Conservation (phyloP, 2,797 vertebrate species). For the Gallinago nigripennis region DNA sequence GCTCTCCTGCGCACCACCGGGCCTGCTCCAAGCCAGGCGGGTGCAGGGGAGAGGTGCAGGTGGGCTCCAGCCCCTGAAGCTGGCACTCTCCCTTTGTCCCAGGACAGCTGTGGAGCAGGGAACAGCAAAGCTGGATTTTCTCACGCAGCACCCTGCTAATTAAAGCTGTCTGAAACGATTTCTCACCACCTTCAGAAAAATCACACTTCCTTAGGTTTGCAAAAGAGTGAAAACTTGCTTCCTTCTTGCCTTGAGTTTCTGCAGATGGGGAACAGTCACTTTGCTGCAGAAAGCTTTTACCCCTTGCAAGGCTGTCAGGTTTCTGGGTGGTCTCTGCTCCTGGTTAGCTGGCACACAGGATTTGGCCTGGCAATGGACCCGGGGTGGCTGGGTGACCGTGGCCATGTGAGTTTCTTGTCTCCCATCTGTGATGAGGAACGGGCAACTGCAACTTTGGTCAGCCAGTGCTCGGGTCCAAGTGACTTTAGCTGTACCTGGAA, state of each 20-base stretch:
- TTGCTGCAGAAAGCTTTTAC: neutral
- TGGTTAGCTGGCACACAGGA: neutral
- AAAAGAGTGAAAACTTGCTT: constrained; percentile 14
- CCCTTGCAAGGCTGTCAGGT: accelerated
- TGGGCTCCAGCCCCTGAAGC: neutral
- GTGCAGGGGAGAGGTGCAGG: neutral
- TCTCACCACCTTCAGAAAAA: constrained; percentile 67
- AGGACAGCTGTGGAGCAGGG: constrained; percentile 20
- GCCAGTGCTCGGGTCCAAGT: accelerated
- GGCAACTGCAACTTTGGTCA: neutral
- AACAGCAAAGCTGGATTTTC: constrained; percentile 20
- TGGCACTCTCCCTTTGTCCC: neutral
- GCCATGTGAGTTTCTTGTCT: neutral
- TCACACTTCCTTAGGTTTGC: constrained; percentile 30
- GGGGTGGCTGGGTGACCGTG: accelerated
- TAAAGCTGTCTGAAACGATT: constrained; percentile 48
- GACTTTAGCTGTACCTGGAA: neutral
- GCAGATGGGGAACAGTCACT: neutral
- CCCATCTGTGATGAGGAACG: neutral
- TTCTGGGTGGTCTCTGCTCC: neutral
- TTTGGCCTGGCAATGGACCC: neutral
- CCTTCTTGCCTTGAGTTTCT: constrained; percentile 5
- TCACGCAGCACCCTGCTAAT: neutral
- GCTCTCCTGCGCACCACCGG: neutral
- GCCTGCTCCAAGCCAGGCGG: neutral